Evolutionary conservation across 1,140 invertebrate genomes (phyloP).

Genomic region (Nasonia vitripennis): DNA sequence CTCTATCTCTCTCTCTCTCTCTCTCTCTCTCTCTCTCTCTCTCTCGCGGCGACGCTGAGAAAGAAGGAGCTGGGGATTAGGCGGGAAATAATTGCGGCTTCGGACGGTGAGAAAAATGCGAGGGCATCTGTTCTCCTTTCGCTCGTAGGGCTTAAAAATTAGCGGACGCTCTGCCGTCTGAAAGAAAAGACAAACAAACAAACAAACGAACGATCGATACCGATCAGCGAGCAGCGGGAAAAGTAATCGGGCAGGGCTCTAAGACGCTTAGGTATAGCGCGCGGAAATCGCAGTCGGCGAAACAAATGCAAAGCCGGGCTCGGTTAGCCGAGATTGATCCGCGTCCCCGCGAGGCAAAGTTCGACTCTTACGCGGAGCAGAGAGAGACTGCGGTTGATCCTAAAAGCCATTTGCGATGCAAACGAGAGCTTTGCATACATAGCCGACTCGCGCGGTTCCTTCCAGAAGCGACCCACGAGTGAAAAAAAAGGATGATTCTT

Average conservation of each 20-base stretch:
- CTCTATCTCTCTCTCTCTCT: too few relatives aligned
- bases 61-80: neutral
- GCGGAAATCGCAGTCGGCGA: neutral
- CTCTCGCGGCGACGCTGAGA: too few relatives aligned
- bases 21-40: too few relatives aligned
- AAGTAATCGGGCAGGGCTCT: neutral
- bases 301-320: conserved; percentile 32
- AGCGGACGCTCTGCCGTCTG: neutral
- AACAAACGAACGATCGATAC: too few relatives aligned
- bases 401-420: conserved; percentile 38
- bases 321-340: conserved; percentile 29
- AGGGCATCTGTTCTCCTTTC: neutral
- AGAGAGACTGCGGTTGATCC: neutral
- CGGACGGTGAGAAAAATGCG: neutral
- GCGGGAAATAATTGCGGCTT: neutral
- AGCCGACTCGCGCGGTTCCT: neutral
- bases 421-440: neutral
- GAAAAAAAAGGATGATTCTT: neutral
- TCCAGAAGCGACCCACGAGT: too few relatives aligned
- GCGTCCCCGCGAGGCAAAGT: neutral
- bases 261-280: neutral
- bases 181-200: too few relatives aligned
- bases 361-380: neutral
- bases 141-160: neutral
- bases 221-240: neutral